Percentiles rank a stretch among this genome's conserved stretches.
Evolutionary conservation across 1,140 invertebrate genomes (phyloP).

Genomic region (Drosophila santomea): DNA sequence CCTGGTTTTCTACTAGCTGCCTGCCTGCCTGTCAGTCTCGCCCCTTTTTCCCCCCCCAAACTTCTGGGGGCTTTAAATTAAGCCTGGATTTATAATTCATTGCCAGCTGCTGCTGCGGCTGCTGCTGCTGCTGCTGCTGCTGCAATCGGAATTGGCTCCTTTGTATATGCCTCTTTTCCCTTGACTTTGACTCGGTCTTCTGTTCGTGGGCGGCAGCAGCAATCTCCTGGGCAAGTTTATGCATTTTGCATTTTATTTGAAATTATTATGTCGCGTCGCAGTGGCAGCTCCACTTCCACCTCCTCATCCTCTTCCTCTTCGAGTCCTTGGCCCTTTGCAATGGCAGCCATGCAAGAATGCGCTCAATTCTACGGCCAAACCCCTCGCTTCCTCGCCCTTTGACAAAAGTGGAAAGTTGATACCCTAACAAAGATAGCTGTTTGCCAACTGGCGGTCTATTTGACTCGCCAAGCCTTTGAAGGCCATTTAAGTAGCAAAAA

Average conservation of each 20-base stretch:
- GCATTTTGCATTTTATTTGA: slow-evolving; percentile 83
- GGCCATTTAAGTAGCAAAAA: slow-evolving; percentile 25
- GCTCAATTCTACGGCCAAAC: slow-evolving; percentile 23
- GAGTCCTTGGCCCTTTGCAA: slow-evolving; percentile 23
- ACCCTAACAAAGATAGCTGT: slow-evolving; percentile 20
- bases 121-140: neutral
- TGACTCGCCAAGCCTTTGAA: slow-evolving; percentile 8
- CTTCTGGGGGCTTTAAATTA: slow-evolving; percentile 74
- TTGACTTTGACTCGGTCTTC: slow-evolving; percentile 30
- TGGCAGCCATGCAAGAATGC: slow-evolving; percentile 45
- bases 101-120: slow-evolving; percentile 58
- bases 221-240: slow-evolving; percentile 65
- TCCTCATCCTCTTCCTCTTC: neutral
- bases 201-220: slow-evolving; percentile 63
- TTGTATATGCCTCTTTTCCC: slow-evolving; percentile 11
- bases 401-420: slow-evolving; percentile 40
- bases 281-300: slow-evolving; percentile 16
- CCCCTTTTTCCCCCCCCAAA: slow-evolving; percentile 10
- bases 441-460: slow-evolving; percentile 16
- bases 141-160: slow-evolving; percentile 49
- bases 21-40: slow-evolving; percentile 9
- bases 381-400: slow-evolving; percentile 14
- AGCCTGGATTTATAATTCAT: slow-evolving; percentile 83
- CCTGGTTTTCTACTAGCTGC: neutral
- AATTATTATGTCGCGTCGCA: slow-evolving; percentile 81